A percentile compares a stretch with the other conserved stretches of the same genome.
Evolutionary conservation across 2,888 invertebrate species (phyloP).

Genomic region (Dynastes hyllus): DNA sequence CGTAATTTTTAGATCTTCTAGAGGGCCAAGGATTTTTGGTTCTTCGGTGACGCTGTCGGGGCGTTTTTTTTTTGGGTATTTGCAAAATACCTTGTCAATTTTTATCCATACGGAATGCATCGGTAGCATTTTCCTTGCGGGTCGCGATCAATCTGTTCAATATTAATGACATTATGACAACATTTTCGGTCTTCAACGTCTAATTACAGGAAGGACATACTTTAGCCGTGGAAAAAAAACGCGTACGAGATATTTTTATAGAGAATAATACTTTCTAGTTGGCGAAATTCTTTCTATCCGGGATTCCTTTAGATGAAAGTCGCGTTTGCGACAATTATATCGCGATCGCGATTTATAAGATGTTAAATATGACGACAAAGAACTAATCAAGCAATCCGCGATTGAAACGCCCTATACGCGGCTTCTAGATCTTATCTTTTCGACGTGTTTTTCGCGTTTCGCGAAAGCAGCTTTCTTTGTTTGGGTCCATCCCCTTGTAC

Average conservation of each 20-base stretch:
- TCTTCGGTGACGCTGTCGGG: conserved; percentile 36
- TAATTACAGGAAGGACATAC: conserved; percentile 7
- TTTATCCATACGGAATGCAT: conserved; percentile 44
- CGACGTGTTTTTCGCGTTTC: conserved; percentile 36
- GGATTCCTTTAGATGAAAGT: conserved; percentile 28
- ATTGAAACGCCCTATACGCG: conserved; percentile 31
- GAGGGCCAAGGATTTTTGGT: conserved; percentile 28
- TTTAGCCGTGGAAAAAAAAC: conserved; percentile 18
- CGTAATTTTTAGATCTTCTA: conserved; percentile 10
- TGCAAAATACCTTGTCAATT: conserved; percentile 46
- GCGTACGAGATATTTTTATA: conserved; percentile 5
- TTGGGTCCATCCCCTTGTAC: conserved; percentile 44
- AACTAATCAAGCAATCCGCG: conserved; percentile 1
- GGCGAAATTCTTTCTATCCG: conserved; percentile 9
- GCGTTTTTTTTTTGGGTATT: conserved; percentile 43
- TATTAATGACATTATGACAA: conserved; percentile 31
- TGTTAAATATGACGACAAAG: conserved; percentile 9
- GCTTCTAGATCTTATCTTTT: conserved; percentile 30
- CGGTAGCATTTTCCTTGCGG: conserved; percentile 11
- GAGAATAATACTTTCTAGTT: conserved; percentile 27
- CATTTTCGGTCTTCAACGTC: neutral
- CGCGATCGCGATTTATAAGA: neutral
- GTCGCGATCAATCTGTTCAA: conserved; percentile 30
- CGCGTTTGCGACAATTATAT: conserved; percentile 6
- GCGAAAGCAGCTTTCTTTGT: conserved; percentile 42